Percentiles rank a stretch among this genome's conserved stretches.
Evolutionary conservation across 2,888 invertebrate genomes (phyloP).

Genomic region (Drosophila mercatorum): DNA sequence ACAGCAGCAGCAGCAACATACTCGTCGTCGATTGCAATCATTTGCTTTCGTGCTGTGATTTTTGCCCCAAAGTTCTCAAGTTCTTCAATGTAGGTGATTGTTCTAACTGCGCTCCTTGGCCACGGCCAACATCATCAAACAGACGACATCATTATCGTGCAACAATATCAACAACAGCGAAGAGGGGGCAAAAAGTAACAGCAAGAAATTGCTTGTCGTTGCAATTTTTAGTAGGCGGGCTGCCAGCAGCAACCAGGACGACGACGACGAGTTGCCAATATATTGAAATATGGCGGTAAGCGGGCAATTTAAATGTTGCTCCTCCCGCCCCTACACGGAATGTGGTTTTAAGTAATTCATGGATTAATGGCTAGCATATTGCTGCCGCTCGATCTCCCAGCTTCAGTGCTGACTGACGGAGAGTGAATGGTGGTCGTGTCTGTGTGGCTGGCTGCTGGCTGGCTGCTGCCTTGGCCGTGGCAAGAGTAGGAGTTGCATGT

Average conservation of each 20-base stretch:
- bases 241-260: conserved; percentile 36
- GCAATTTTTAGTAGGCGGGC: conserved; percentile 71
- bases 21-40: conserved; percentile 73
- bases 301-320: conserved; percentile 78
- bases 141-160: conserved; percentile 81
- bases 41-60: conserved; percentile 80
- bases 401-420: conserved; percentile 40
- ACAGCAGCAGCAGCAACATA: conserved; percentile 38
- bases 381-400: conserved; percentile 40
- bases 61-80: conserved; percentile 63
- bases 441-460: conserved; percentile 28
- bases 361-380: conserved; percentile 80
- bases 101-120: conserved; percentile 53
- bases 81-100: conserved; percentile 74
- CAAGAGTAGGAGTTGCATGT: conserved; percentile 80
- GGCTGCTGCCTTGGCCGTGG: conserved; percentile 55
- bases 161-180: conserved; percentile 65
- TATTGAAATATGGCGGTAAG: conserved; percentile 81
- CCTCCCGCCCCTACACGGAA: conserved; percentile 56
- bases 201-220: conserved; percentile 73
- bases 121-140: conserved; percentile 75
- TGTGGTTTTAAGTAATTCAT: conserved; percentile 80
- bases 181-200: conserved; percentile 13
- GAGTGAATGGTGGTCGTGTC: conserved; percentile 78
- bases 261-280: conserved; percentile 52